phyloP scores from a whole-genome alignment of 53 echinoderm and acorn worm species.

The Echinometra lucunter region DNA sequence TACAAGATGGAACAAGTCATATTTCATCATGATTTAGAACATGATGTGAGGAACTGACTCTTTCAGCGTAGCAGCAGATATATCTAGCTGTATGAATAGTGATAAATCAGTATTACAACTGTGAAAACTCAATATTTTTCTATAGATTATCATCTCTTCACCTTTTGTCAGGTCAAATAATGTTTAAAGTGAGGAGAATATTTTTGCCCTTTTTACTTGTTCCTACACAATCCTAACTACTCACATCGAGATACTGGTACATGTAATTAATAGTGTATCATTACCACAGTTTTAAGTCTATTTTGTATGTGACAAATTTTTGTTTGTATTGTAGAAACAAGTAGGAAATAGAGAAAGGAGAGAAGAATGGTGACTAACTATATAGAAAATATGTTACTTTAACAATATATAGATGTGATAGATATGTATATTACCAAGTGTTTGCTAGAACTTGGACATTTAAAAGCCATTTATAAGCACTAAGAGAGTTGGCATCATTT shows the following conservation, averaged over 20 bases:
- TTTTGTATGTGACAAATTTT: not conserved
- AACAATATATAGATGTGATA: not conserved
- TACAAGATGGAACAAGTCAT: not conserved
- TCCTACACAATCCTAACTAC: not conserved
- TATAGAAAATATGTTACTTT: not conserved
- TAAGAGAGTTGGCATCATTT: not conserved
- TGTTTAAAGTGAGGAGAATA: not conserved
- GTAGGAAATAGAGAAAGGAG: not conserved
- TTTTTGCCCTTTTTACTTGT: not conserved
- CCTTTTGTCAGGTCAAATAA: not conserved
- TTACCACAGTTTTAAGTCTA: not conserved
- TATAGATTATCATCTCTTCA: not conserved
- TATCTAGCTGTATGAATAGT: not conserved
- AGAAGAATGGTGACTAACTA: slow-evolving; percentile 21
- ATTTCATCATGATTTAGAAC: not conserved
- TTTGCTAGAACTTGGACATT: slow-evolving; percentile 47
- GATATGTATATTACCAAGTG: not conserved
- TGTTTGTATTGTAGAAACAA: not conserved
- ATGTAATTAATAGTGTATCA: not conserved
- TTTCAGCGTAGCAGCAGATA: not conserved
- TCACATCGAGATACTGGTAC: no score
- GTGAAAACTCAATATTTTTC: slow-evolving; percentile 13
- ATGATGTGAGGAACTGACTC: not conserved
- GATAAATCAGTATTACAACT: slow-evolving; percentile 29
- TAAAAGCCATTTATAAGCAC: slow-evolving; percentile 13